Evolutionary conservation across 1,140 invertebrate genomes (phyloP).

Genomic region (Aphaenogaster ashmeadi): DNA sequence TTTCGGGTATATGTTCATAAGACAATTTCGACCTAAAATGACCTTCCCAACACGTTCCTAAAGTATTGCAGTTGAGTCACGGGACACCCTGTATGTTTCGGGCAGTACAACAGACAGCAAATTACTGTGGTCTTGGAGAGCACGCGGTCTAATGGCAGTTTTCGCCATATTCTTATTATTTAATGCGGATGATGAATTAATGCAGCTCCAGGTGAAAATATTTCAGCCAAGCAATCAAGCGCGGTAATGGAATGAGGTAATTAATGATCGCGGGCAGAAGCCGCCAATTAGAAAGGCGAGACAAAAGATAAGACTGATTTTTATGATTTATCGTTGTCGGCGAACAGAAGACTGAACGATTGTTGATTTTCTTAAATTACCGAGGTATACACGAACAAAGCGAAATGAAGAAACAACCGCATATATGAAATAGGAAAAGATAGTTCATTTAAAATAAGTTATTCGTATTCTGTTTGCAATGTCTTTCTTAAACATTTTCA

Average conservation of each 20-base stretch:
- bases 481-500: background rate
- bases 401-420: background rate
- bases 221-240: constrained; percentile 52
- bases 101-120: background rate
- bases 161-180: constrained; percentile 54
- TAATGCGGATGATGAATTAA: constrained; percentile 56
- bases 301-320: constrained; percentile 46
- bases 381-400: background rate
- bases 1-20: too few relatives aligned
- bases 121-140: constrained; percentile 22
- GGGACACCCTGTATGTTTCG: too few relatives aligned
- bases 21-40: too few relatives aligned
- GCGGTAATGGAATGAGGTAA: constrained; percentile 47
- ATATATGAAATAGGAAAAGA: background rate
- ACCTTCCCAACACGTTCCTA: too few relatives aligned
- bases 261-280: constrained; percentile 54
- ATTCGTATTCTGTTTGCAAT: background rate
- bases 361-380: constrained; percentile 58
- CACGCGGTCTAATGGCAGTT: constrained; percentile 36
- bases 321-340: constrained; percentile 48
- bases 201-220: constrained; percentile 50
- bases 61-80: too few relatives aligned
- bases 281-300: constrained; percentile 43
- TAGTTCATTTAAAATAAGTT: background rate
- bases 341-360: constrained; percentile 12